Evolutionary conservation across 2,888 invertebrate species (phyloP), one percentile per base, ranked within the genome.

Genomic region (Lithophane ornitopus): DNA sequence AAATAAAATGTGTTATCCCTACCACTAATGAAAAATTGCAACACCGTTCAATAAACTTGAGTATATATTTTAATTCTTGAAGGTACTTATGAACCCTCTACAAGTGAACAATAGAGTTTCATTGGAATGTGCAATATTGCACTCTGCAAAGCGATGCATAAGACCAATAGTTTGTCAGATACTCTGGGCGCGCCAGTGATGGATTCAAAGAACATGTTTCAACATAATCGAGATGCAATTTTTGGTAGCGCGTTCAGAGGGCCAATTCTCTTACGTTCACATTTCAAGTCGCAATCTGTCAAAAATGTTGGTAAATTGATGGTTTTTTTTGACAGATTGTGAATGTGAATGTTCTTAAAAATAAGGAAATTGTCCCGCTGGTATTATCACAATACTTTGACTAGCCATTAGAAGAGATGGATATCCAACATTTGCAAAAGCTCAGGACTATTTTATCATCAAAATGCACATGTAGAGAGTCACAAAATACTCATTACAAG

Each of bases 1-100:
- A 61, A 61, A 82, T 65, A 59, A 61, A 61, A 61, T 66, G 26
- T 54, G 39, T 56, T 85, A 74, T 85, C n/a, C 85, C 77, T 82
- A 77, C 28, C 28, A 70, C 61, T 80, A 73, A 56, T 59, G 70
- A n/a, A 70, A 54, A 76, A 72, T 69, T 81, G 63, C 72, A 82
- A 70, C 67, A 75, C 80, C 28, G n/a, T 62, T 56, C 34, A 54
- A 54, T 26, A 41, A 11, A 56, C 28, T n/a, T 46, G 14, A 46
- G 19, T 22, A 49, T 22, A 46, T 54, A 19, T 68, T 58, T 74
- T 56, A 7, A 75, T 71, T 84, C 39, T 49, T 71, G 54, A 65
- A 74, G 12, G 19, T 71, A 58, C 3, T n/a, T 56, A 2, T 1
- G 14, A 28, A 46, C 16, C 11, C n/a, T 52, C 46, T 63, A 65